phyloP scores from a whole-genome alignment of 2,113 vertebrate species.

The Geococcyx californianus region DNA sequence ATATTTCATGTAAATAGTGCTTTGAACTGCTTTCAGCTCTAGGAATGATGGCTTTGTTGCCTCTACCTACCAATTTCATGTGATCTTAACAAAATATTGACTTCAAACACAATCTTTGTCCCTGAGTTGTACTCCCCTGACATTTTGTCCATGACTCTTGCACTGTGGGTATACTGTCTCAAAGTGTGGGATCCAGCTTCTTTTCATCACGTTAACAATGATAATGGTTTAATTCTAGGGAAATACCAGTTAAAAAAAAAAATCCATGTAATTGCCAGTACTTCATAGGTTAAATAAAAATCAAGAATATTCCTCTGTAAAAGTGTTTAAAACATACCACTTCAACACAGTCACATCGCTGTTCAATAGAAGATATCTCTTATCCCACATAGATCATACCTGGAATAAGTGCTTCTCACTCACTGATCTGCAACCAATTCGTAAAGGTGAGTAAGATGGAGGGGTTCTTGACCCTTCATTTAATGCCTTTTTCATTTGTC shows the following conservation, averaged over 20 bases:
- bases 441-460: background rate
- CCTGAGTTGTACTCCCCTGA: background rate
- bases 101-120: conserved; percentile 18
- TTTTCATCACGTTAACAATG: background rate
- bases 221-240: background rate
- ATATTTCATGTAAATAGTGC: background rate
- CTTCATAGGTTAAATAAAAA: background rate
- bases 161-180: background rate
- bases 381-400: background rate
- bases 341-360: background rate
- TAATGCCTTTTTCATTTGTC: background rate
- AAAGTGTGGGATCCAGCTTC: background rate
- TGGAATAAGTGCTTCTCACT: background rate
- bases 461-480: background rate
- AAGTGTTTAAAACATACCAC: background rate
- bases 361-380: background rate
- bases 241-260: background rate
- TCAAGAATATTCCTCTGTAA: background rate
- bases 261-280: background rate
- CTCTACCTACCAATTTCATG: background rate
- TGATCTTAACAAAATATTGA: conserved; percentile 27
- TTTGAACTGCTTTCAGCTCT: conserved; percentile 17
- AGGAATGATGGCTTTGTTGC: background rate
- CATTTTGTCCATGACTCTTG: background rate
- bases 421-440: background rate